A percentile compares a stretch with the other conserved stretches of the same genome.
Conservation (phyloP, 1,140 invertebrate species). For the Orius laevigatus region DNA sequence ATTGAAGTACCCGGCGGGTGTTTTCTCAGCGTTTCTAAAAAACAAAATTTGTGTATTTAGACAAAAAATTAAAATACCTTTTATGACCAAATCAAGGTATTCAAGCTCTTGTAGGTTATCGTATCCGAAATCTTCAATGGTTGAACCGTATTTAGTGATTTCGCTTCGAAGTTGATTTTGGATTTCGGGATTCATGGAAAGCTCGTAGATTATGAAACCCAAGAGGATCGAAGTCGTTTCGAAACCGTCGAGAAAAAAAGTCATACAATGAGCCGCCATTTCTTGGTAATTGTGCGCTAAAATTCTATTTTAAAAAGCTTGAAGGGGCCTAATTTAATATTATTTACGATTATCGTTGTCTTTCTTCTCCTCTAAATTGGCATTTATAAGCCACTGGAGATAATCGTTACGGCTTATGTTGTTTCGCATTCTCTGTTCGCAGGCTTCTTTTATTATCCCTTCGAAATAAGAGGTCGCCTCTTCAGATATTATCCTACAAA, state of each 20-base stretch:
- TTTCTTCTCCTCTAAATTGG: not conserved
- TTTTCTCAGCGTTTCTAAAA: slow-evolving; percentile 2
- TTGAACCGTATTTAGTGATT: slow-evolving; percentile 17
- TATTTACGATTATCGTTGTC: not conserved
- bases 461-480: slow-evolving; percentile 7
- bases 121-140: slow-evolving; percentile 1
- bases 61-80: not conserved
- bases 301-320: too few relatives aligned
- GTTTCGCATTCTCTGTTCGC: slow-evolving; percentile 5
- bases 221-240: slow-evolving; percentile 32
- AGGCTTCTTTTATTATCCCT: not conserved
- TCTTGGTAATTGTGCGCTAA: not conserved
- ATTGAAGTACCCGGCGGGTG: slow-evolving; percentile 1
- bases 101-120: not conserved
- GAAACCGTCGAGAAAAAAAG: slow-evolving; percentile 19
- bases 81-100: not conserved
- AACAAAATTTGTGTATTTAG: not conserved
- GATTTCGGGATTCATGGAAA: slow-evolving; percentile 35
- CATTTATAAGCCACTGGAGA: slow-evolving; percentile 8
- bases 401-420: slow-evolving; percentile 2
- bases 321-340: too few relatives aligned
- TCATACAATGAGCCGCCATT: slow-evolving; percentile 15
- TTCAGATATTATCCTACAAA: slow-evolving; percentile 7
- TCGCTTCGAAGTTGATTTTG: slow-evolving; percentile 30
- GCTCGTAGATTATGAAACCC: slow-evolving; percentile 26